Conservation (phyloP, 92 coral and sea anemone genomes). For the Siderastrea siderea region DNA sequence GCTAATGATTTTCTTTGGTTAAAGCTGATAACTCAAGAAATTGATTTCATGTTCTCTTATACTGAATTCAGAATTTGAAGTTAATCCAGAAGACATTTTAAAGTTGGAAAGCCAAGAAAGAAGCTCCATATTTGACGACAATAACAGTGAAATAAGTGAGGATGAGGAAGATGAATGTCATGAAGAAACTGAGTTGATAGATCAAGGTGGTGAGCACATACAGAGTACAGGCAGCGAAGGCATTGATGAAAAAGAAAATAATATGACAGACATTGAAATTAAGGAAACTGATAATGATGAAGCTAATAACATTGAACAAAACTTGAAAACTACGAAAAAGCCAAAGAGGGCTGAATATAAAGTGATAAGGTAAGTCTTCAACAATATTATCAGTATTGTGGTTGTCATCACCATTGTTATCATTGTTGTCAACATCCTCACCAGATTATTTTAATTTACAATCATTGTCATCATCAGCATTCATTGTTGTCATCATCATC, state of each 20-base stretch:
- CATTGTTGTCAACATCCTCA: background rate
- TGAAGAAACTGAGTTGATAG: conserved; percentile 1
- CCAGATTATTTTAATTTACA: background rate
- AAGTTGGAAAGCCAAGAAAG: conserved; percentile 29
- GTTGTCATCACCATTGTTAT: background rate
- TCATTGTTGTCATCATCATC: background rate
- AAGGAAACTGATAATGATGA: background rate
- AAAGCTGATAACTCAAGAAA: too few relatives aligned
- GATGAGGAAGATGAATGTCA: conserved; percentile 46
- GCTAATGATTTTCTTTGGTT: too few relatives aligned
- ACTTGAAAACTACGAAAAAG: conserved; percentile 57
- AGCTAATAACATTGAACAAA: background rate
- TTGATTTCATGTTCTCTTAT: background rate
- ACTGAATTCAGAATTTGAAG: conserved; percentile 15
- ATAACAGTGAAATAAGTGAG: background rate
- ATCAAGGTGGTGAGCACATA: background rate
- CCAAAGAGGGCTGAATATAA: conserved; percentile 93
- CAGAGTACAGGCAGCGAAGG: background rate
- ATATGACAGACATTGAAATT: background rate
- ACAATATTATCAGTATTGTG: background rate
- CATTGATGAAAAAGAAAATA: conserved; percentile 10
- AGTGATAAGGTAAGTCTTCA: conserved; percentile 78
- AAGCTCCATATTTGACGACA: conserved; percentile 3
- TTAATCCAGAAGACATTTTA: conserved; percentile 42
- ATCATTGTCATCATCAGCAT: background rate